Evolutionary conservation across 2,888 invertebrate genomes (phyloP).

Genomic region (Ligdia adustata): DNA sequence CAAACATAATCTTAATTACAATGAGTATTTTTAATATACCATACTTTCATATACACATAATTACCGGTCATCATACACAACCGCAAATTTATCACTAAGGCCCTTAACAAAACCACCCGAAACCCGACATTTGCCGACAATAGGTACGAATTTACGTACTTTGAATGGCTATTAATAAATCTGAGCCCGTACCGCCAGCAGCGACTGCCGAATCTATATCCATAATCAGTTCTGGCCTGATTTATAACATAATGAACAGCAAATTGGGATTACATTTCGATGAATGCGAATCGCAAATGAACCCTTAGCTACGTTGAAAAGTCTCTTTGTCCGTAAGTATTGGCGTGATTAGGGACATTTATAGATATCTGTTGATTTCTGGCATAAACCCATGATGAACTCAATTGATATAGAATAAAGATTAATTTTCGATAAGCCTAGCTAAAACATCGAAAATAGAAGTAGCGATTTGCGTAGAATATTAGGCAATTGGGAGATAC

Average conservation of each 20-base stretch:
- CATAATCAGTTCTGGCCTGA: conserved; percentile 18
- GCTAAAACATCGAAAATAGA: not conserved
- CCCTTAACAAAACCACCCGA: too few relatives aligned
- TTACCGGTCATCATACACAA: too few relatives aligned
- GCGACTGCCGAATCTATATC: conserved; percentile 13
- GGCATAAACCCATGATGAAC: too few relatives aligned
- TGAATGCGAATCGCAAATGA: conserved; percentile 4
- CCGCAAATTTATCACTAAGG: too few relatives aligned
- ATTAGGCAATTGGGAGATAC: conserved; percentile 3
- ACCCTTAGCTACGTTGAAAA: not conserved
- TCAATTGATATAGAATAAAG: not conserved
- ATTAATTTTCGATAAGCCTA: not conserved
- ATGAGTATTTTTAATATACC: too few relatives aligned
- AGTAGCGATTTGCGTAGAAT: not conserved
- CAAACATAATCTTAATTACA: too few relatives aligned
- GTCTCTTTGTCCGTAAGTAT: not conserved
- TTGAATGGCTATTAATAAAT: conserved; percentile 24
- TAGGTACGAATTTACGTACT: conserved; percentile 15
- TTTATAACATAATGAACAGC: conserved; percentile 23
- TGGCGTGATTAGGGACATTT: not conserved
- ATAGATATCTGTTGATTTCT: too few relatives aligned
- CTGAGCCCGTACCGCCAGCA: conserved; percentile 7
- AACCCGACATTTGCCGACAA: conserved; percentile 11
- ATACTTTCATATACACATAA: too few relatives aligned
- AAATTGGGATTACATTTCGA: conserved; percentile 18